Evolutionary conservation across 2,113 vertebrate genomes (phyloP), one percentile per base, ranked within the genome.

Genomic region (Phyllostomus hastatus): DNA sequence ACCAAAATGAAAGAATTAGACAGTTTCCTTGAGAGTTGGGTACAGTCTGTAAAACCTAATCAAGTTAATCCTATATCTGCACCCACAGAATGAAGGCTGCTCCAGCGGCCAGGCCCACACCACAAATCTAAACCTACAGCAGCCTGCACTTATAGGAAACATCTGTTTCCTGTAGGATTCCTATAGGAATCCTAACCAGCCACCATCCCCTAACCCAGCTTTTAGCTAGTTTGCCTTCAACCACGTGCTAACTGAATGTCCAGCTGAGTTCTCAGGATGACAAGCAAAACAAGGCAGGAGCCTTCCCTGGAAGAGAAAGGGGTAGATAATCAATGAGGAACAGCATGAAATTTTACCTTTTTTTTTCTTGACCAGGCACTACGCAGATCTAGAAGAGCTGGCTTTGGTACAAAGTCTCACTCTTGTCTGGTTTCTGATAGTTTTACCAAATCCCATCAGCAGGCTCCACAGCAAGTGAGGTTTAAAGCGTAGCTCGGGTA

Each of bases 291-390:
- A 79, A 67, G 46, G 35, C n/a, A 41, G 24, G 16, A n/a, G 26
- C 57, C 12, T 15, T 52, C 4, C 3, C 12, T 52, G n/a, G 14
- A 28, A 52, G 46, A 92, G 57, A 66, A 76, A 54, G 64, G 7
- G 12, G 10, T 64, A 33, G 19, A 24, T 14, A 76, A n/a, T 4
- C n/a, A 22, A 24, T 35, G 75, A 90, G 33, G 8, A 76, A 66
- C 28, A 43, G 12, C 8, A 1, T 26, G 46, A 41, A 41, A 43
- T 6, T 64, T 28, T 31, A 17, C 54, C 33, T 66, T 84, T 22
- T n/a, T n/a, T 31, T 26, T 43, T n/a, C 14, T 54, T 0, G 1
- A 28, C 35, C 1, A 31, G 57, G 35, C 10, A 3, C n/a, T 14
- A 31, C 4, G 33, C 2, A 38, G 43, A 64, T 64, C 41, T 7